These are phyloP conservation scores for Meteorus colon DNA, from an alignment of 2,888 invertebrate genomes.

Conservation along the genomic window DNA sequence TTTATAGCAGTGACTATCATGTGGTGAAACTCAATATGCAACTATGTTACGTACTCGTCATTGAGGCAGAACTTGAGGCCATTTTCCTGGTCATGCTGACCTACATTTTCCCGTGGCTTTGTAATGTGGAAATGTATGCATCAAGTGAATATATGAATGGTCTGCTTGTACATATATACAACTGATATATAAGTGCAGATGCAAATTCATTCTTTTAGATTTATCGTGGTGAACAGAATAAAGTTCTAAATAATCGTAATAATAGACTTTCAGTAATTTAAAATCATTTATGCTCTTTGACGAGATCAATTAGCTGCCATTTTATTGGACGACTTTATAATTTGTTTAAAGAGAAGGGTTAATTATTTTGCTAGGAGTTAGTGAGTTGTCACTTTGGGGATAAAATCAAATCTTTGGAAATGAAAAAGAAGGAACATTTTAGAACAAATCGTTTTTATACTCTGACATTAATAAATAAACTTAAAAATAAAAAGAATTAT, in stretches of 20 bases:
- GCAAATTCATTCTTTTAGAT: neutral
- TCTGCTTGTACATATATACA: no score
- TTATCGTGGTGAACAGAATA: neutral
- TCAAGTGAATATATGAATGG: neutral
- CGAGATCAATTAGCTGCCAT: neutral
- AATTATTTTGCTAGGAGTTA: no score
- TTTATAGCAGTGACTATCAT: neutral
- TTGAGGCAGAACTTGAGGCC: constrained; percentile 22
- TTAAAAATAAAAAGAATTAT: no score
- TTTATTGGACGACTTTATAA: neutral
- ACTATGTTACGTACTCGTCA: constrained; percentile 22
- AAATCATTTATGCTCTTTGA: neutral
- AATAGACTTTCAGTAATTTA: neutral
- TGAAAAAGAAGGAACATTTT: no score
- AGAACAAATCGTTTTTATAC: no score
- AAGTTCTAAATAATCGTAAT: neutral
- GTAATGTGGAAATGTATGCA: neutral
- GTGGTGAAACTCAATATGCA: constrained; percentile 38
- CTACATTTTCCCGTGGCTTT: constrained; percentile 27
- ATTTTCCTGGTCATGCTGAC: constrained; percentile 39
- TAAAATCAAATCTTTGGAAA: no score
- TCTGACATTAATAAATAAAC: no score
- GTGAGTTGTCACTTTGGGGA: no score
- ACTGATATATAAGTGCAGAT: neutral
- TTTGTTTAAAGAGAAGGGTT: no score